Evolutionary conservation across 2,797 vertebrate species (phyloP), one percentile per base, ranked within the genome.

Genomic region (Fratercula arctica): DNA sequence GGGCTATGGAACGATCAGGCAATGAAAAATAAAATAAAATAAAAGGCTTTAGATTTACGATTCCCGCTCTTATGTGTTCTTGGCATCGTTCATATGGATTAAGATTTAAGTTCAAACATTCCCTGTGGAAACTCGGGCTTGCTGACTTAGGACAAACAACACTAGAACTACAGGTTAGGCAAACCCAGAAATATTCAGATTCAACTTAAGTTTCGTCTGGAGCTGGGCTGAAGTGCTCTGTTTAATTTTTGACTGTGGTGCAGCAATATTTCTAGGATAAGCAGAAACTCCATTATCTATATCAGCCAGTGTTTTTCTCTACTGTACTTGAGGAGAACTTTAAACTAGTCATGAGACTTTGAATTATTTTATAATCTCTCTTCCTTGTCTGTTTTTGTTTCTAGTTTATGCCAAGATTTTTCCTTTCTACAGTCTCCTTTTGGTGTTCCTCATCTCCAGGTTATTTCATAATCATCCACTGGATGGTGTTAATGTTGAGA

Each of bases 101-200:
- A 96, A 75, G 78, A 90, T 20, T 90, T 94, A 86, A 97, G 53
- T 96, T 97, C 87, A 94, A 95, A 76, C 69, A 83, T 93, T 94
- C 89, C 85, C 80, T 78, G 43, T 93, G 93, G 92, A 96, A 96
- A 75, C 6, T 13, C 48, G 37, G 31, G 85, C 81, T 93, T 96
- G 84, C 85, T 95, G 67, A 87, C 67, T 87, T 79, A 94, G 88
- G 96, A 89, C 61, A 94, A 97, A 94, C 59, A 94, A 50, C 60
- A 59, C 91, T 87, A 95, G 66, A 80, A 96, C 91, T 85, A 85
- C 45, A 91, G 83, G 72, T 94, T 87, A 92, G 74, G 56, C 61
- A 93, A 97, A 94, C 24, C 20, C 48, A 64, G 63, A 81, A 70
- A 82, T 85, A 64, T 72, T 89, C 68, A 60, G 15, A 56, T 88